Base-by-base conservation (phyloP, 1,140 invertebrate genomes). In the Sarcophaga bullata region DNA sequence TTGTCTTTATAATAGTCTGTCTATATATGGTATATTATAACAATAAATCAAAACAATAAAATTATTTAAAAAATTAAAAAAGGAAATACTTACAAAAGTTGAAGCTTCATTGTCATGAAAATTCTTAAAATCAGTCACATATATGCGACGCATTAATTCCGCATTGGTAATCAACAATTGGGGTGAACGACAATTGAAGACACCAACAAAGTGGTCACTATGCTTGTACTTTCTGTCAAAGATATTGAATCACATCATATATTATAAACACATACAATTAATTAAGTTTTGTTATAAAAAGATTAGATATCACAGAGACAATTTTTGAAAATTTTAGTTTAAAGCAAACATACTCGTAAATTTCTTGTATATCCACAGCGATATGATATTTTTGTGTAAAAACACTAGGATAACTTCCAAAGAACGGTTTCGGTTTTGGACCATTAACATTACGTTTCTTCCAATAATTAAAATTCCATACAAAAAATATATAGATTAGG, bases 121-220 rank as follows among this genome's bases (percentile, higher is more conserved):
- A 80, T 87, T 68, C 46, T 90, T 88, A 49, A 92, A 92, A 83
- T 92, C 91, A 17, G 91, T 90, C 0, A 93, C 88, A 0, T 92
- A 84, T n/a, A 93, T 90, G 17, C 88, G 84, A 73, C 91, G 91
- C 0, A 92, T 89, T 15, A 93, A 72, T 47, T 91, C 90, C 0
- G 91, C 91, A 85, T 90, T 92, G 7, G 91, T 81, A 0, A 93
- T 83, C 49, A 93, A 80, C n/a, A 93, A 81, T 46, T 89, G 87
- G 0, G 88, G 87, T 46, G 49, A 37, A 7, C 88, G 86, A 8
- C 78, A 80, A 17, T 84, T 81, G 80, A 84, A 89, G 10, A 89
- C 82, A 3, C 88, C 88, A n/a, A 89, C 87, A 11, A 86, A 88
- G 81, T 89, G 84, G 52, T 86, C 86, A 6, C 85, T 76, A 1